These are phyloP conservation scores for Samia ricini DNA, from an alignment of 1,140 invertebrate genomes.

Conservation along the genomic window DNA sequence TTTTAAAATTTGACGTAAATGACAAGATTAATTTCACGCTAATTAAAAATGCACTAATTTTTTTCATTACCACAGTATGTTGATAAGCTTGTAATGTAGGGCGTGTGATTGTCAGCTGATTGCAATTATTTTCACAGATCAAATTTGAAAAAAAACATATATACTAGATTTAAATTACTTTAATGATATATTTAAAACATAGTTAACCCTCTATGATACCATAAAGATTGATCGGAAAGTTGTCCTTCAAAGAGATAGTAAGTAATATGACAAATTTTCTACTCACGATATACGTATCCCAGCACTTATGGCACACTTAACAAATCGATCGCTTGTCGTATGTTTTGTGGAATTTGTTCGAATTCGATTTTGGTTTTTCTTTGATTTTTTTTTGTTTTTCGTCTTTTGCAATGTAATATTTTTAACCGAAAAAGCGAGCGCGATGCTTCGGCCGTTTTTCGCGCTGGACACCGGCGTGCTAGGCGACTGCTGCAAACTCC, in stretches of 20 bases:
- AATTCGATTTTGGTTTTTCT: background rate
- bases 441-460: constrained; percentile 64
- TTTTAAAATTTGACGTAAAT: constrained; percentile 17
- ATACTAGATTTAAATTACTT: no score
- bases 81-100: background rate
- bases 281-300: constrained; percentile 63
- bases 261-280: constrained; percentile 2
- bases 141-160: no score
- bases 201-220: no score
- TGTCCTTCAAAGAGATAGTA: constrained; percentile 1
- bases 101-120: constrained; percentile 54
- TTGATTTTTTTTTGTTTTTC: background rate
- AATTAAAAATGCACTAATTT: background rate
- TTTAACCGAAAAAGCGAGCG: constrained; percentile 47
- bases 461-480: constrained; percentile 68
- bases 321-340: constrained; percentile 22
- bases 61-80: background rate
- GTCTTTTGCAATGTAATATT: background rate
- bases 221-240: constrained; percentile 17
- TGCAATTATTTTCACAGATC: background rate
- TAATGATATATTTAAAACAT: no score
- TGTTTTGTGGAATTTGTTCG: background rate
- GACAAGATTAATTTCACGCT: constrained; percentile 34
- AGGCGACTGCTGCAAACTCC: constrained; percentile 71
- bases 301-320: constrained; percentile 33